Base-by-base conservation (phyloP, 2,888 invertebrate species). In the Matsumyia berberina region DNA sequence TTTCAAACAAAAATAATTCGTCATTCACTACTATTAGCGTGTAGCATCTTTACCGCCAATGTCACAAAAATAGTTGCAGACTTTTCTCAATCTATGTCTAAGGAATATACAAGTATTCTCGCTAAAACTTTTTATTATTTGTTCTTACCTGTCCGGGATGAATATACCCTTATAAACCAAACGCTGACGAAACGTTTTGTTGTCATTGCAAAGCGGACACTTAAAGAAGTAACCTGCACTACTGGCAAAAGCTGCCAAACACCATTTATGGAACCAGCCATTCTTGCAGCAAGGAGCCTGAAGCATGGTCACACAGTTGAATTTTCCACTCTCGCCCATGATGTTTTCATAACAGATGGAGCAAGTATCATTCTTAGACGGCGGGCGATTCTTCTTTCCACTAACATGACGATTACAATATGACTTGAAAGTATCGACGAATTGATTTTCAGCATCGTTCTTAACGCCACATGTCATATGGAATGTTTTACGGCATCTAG, bases 181-280 rank as follows among this genome's bases (percentile, higher is more conserved):
- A 86, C 77, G 73, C 0, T 57, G 31, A 1, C 87, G 82, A 15
- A 94, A 89, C 89, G 95, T 94, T 0, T 94, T 93, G 0, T 93
- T 94, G 88, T 96, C 94, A 87, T 96, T 97, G 88, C 96, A 97
- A 0, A 96, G 91, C 0, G 97, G 97, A 89, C 97, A 97, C 88
- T 96, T 97, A 86, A 97, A 94, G 89, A 95, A 96, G 88, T 97
- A 96, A 0, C 97, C 97, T 0, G 96, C 94, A 87, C 94, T 95
- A 5, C 94, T 89, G 0, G 97, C 96, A 91, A 96, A 94, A 69
- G 93, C 93, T 92, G 95, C 94, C 33, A 96, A 89, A 91, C 97
- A 97, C 12, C 88, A 88, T 51, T 95, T 93, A 88, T 97, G 97
- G 88, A 96, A 95, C 95, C 96, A 96, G 0, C 95, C 94, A 86